These are phyloP conservation scores for Liolophura sinensis DNA, from an alignment of 1,140 invertebrate species.

Conservation along the genomic window DNA sequence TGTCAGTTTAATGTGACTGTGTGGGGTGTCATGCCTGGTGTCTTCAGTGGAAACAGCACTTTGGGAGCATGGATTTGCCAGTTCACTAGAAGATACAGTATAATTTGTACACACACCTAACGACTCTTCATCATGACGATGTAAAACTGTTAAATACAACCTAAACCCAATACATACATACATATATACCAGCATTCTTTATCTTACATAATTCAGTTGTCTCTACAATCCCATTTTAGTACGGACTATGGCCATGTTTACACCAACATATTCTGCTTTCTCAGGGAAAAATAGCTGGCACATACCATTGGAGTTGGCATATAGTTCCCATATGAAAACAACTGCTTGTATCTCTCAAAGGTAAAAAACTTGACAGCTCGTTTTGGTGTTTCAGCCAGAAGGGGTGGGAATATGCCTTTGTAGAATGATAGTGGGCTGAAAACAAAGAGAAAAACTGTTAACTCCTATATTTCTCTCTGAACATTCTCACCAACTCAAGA, in stretches of 20 bases:
- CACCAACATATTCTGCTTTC: neutral
- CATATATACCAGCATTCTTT: neutral
- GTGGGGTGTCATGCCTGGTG: too few relatives aligned
- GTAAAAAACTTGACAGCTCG: slow-evolving; percentile 90
- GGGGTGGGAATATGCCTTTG: slow-evolving; percentile 90
- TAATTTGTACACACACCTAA: neutral
- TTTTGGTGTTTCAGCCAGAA: slow-evolving; percentile 93
- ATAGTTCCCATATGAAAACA: slow-evolving; percentile 68
- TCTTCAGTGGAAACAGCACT: too few relatives aligned
- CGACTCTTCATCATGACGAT: neutral
- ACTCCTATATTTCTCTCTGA: neutral
- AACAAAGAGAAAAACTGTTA: slow-evolving; percentile 25
- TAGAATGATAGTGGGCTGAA: slow-evolving; percentile 70
- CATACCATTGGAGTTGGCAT: slow-evolving; percentile 35
- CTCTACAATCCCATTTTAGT: neutral
- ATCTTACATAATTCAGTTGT: neutral
- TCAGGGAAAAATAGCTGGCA: neutral
- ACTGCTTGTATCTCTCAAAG: slow-evolving; percentile 88
- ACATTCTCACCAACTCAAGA: too few relatives aligned
- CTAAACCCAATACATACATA: neutral
- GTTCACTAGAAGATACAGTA: too few relatives aligned
- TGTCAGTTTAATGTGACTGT: too few relatives aligned
- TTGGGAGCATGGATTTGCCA: too few relatives aligned
- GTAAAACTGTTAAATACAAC: neutral
- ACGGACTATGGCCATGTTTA: too few relatives aligned